phyloP scores from a whole-genome alignment of 64 coral and sea anemone species.

The Porites lutea region DNA sequence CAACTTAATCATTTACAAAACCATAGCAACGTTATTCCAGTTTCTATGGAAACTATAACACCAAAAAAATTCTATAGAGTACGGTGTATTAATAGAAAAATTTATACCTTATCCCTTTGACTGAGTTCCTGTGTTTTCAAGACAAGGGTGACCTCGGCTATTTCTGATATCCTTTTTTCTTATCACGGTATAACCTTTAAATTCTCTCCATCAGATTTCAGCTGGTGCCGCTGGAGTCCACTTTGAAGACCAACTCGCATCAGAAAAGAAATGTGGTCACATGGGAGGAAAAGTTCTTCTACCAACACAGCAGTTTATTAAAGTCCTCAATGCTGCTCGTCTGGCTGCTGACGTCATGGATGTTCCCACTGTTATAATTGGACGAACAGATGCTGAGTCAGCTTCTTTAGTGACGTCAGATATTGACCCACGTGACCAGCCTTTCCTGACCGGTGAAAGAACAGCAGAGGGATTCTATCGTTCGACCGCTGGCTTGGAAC shows the following conservation, averaged over 20 bases:
- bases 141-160: no score
- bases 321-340: constrained; percentile 47
- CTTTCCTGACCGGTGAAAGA: constrained; percentile 28
- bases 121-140: not conserved
- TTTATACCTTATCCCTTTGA: not conserved
- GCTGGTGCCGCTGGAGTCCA: constrained; percentile 39
- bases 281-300: constrained; percentile 50
- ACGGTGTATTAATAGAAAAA: no score
- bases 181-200: no score
- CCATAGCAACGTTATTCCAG: no score
- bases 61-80: no score
- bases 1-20: no score
- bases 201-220: constrained; percentile 55
- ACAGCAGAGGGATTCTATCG: constrained; percentile 75
- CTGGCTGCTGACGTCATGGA: constrained; percentile 33
- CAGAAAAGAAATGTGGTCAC: constrained; percentile 53
- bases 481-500: constrained; percentile 71
- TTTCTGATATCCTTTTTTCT: no score
- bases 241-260: constrained; percentile 43
- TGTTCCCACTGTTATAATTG: constrained; percentile 46
- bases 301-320: constrained; percentile 27
- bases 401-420: constrained; percentile 32
- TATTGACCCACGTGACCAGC: constrained; percentile 45
- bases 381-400: constrained; percentile 53
- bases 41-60: no score